phyloP scores from a whole-genome alignment of 35 echinoderm and acorn worm genomes.

The Amphiura filiformis region DNA sequence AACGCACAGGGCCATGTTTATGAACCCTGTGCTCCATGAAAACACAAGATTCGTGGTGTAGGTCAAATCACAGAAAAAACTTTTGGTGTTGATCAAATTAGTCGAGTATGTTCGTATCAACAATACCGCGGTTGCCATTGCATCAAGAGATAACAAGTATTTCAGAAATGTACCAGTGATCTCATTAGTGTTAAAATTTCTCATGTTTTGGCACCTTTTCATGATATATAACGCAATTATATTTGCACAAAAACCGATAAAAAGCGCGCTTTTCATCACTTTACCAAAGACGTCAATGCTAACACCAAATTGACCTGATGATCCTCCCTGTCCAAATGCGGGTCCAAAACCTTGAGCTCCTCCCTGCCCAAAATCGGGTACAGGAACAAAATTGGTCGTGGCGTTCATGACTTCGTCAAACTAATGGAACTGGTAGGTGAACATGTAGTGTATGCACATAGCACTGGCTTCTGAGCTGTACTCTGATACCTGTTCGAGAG shows the following conservation, averaged over 20 bases:
- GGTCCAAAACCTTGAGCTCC: too few species aligned
- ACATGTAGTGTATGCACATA: too few species aligned
- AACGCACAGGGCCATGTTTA: neutral
- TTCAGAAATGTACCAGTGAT: neutral
- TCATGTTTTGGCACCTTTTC: neutral
- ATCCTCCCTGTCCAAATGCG: too few species aligned
- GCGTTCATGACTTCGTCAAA: too few species aligned
- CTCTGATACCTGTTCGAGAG: too few species aligned
- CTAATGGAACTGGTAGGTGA: too few species aligned
- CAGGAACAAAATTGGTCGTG: too few species aligned
- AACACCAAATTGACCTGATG: too few species aligned
- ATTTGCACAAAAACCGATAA: neutral
- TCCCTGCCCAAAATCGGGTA: too few species aligned
- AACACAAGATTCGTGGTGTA: neutral
- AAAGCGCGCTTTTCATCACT: neutral
- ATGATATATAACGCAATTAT: neutral
- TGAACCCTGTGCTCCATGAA: neutral
- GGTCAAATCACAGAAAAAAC: neutral
- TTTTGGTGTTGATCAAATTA: neutral
- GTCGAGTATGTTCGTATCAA: neutral
- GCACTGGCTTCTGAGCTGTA: too few species aligned
- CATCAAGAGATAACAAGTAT: neutral
- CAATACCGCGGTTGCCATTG: neutral
- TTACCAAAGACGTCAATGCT: too few species aligned
- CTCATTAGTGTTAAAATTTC: neutral